phyloP scores from a whole-genome alignment of 2,113 vertebrate genomes.

The Alosa alosa region DNA sequence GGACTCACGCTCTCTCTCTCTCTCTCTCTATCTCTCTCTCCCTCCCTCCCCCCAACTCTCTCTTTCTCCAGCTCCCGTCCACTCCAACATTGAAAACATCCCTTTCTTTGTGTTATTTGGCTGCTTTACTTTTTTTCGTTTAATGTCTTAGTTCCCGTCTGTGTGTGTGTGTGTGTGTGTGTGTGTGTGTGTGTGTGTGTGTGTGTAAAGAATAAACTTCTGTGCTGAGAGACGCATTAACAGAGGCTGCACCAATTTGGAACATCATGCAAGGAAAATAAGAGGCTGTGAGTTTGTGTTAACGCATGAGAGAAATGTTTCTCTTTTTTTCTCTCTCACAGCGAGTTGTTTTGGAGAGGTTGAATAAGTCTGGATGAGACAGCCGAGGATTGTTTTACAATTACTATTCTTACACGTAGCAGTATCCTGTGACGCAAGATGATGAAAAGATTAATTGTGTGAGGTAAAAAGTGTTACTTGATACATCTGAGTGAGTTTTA shows the following conservation, averaged over 20 bases:
- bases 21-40: slow-evolving; percentile 15
- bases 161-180: not conserved
- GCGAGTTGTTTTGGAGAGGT: slow-evolving; percentile 31
- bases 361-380: slow-evolving; percentile 59
- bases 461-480: slow-evolving; percentile 63
- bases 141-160: not conserved
- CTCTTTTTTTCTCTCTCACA: not conserved
- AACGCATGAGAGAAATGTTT: slow-evolving; percentile 21
- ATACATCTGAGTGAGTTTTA: slow-evolving; percentile 49
- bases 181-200: not conserved
- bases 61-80: not conserved
- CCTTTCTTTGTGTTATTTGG: not conserved
- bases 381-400: slow-evolving; percentile 68
- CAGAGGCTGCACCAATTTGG: slow-evolving; percentile 25
- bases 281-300: slow-evolving; percentile 19
- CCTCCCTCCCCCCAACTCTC: not conserved
- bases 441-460: slow-evolving; percentile 66
- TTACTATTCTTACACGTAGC: slow-evolving; percentile 64
- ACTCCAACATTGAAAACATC: not conserved
- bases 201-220: not conserved
- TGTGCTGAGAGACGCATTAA: slow-evolving; percentile 20
- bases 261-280: slow-evolving; percentile 28
- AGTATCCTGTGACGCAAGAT: slow-evolving; percentile 54
- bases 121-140: not conserved
- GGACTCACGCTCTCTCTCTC: slow-evolving; percentile 18